Percentiles rank a stretch among this genome's conserved stretches.
Conservation (phyloP, 1,140 invertebrate genomes). For the Diachasmimorpha longicaudata region DNA sequence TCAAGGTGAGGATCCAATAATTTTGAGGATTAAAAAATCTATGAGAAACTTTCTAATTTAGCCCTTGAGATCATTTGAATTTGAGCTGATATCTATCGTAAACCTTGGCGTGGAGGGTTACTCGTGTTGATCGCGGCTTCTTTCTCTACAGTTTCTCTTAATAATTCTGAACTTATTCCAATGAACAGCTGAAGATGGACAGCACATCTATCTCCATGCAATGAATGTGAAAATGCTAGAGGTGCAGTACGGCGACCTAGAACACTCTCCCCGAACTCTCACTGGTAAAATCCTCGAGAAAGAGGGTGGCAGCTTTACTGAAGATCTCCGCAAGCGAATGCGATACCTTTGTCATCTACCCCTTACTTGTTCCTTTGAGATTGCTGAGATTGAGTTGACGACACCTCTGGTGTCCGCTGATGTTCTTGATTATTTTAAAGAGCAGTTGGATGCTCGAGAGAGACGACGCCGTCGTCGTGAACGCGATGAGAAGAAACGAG, state of each 20-base stretch:
- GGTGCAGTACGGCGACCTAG: constrained; percentile 82
- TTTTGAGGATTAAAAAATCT: no score
- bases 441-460: constrained; percentile 71
- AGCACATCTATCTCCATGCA: constrained; percentile 90
- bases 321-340: constrained; percentile 77
- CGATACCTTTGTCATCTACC: constrained; percentile 89
- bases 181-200: constrained; percentile 80
- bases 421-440: constrained; percentile 72
- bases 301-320: constrained; percentile 82
- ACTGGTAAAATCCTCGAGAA: constrained; percentile 80
- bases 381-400: constrained; percentile 84
- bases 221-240: constrained; percentile 91
- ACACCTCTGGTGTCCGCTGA: constrained; percentile 73
- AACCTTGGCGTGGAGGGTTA: no score
- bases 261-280: constrained; percentile 78
- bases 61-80: no score
- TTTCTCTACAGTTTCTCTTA: constrained; percentile 24
- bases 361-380: constrained; percentile 86
- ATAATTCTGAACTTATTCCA: constrained; percentile 22
- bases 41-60: no score
- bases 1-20: constrained; percentile 75
- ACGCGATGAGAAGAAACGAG: constrained; percentile 73
- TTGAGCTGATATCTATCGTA: no score
- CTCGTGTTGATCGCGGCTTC: no score
- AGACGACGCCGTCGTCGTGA: constrained; percentile 69